Evolutionary conservation across 2,113 vertebrate genomes (phyloP).

Genomic region (Neogale vison): DNA sequence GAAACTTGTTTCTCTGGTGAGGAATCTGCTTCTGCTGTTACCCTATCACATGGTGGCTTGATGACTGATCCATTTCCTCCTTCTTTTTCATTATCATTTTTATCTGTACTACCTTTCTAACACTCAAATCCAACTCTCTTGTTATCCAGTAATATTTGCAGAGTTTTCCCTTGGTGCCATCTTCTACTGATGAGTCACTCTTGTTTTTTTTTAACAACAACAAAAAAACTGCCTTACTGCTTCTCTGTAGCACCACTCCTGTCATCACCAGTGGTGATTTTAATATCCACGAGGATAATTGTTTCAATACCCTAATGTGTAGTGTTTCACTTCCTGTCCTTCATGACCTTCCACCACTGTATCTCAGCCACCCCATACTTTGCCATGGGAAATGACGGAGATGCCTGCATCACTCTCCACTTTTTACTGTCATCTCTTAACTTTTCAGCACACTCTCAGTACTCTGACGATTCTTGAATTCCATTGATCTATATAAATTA

Average conservation of each 20-base stretch:
- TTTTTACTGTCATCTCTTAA: background rate
- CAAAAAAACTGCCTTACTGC: background rate
- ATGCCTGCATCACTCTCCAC: background rate
- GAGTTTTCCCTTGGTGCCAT: background rate
- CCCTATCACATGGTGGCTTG: background rate
- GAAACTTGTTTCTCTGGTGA: background rate
- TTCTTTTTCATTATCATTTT: background rate
- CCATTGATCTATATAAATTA: background rate
- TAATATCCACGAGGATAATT: background rate
- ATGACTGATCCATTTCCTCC: background rate
- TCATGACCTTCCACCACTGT: background rate
- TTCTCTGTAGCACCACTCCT: background rate
- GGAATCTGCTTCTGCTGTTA: background rate
- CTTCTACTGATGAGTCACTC: background rate
- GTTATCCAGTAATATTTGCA: too few species aligned
- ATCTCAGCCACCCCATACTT: background rate
- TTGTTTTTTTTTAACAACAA: background rate
- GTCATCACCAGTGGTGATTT: background rate
- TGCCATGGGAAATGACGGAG: background rate
- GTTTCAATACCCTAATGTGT: background rate
- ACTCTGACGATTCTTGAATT: background rate
- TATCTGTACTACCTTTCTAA: background rate
- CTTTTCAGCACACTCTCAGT: background rate
- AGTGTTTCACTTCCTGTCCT: background rate
- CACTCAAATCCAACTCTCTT: background rate